Percentiles rank a stretch among this genome's conserved stretches.
Evolutionary conservation across 2,888 invertebrate genomes (phyloP).

Genomic region (Helleia helle): DNA sequence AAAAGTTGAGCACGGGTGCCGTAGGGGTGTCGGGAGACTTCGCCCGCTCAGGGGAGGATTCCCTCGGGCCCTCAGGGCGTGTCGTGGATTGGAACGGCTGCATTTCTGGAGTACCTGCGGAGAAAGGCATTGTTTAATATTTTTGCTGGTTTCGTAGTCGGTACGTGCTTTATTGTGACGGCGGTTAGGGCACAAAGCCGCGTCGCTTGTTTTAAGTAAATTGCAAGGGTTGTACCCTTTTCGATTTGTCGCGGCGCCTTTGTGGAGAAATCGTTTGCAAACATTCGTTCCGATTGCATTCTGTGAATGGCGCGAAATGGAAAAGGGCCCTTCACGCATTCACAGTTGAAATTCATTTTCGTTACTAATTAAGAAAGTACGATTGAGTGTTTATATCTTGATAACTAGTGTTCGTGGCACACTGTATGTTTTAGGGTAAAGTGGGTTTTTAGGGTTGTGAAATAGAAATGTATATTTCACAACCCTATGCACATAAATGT

Average conservation of each 20-base stretch:
- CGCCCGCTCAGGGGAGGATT: constrained; percentile 58
- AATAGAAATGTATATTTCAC: no score
- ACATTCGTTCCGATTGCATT: constrained; percentile 31
- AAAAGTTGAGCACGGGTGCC: constrained; percentile 81
- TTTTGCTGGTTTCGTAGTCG: not conserved
- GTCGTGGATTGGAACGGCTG: constrained; percentile 61
- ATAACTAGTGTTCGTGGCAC: not conserved
- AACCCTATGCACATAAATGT: no score
- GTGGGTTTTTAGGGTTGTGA: no score
- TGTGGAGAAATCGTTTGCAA: constrained; percentile 44
- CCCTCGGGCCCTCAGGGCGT: constrained; percentile 56
- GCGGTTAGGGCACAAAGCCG: constrained; percentile 30
- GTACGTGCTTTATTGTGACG: constrained; percentile 22
- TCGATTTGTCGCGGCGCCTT: constrained; percentile 30
- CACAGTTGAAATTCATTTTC: constrained; percentile 25
- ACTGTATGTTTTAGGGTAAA: not conserved
- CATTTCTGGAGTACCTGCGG: constrained; percentile 42
- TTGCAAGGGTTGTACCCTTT: constrained; percentile 45
- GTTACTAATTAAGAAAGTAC: constrained; percentile 27
- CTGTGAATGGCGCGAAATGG: constrained; percentile 25
- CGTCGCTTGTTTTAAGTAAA: constrained; percentile 58
- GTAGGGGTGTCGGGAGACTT: constrained; percentile 55
- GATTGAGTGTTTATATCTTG: constrained; percentile 5
- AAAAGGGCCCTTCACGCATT: constrained; percentile 24
- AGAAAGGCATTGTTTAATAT: constrained; percentile 22